Evolutionary conservation across 2,888 invertebrate genomes (phyloP), one percentile per base, ranked within the genome.

Genomic region (Cabera pusaria): DNA sequence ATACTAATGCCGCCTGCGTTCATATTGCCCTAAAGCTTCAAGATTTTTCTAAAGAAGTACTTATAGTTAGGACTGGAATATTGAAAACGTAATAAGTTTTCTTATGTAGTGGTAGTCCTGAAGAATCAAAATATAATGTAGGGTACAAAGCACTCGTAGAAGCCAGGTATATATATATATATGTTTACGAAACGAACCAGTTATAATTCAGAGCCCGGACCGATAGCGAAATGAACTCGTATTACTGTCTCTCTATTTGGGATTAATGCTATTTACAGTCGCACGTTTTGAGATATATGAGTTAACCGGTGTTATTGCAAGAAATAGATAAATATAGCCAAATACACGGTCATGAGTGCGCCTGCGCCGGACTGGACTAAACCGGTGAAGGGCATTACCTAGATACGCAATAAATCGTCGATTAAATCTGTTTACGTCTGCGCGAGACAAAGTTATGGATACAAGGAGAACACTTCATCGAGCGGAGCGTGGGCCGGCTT

Each of bases 331-430:
- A 34, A 38, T 7, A 23, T 32, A 23, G 10, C 19, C 39, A 7
- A 23, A 20, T 24, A 24, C 31, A 21, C 31, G 9, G 12, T 25
- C 16, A 17, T 22, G 32, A 33, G 32, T n/a, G 35, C 29, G 25
- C 37, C 19, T 24, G 32, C 27, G 38, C 8, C 37, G 11, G 34
- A 10, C 25, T 10, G 18, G 24, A 20, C 25, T 41, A 34, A 22
- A 24, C 45, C 45, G 54, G 66, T 57, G 64, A 68, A 67, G 63
- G 63, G 64, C 60, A 62, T 56, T 59, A 59, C 58, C 52, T 56
- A 65, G 62, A 63, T 61, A 55, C 56, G 59, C 61, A 59, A 62
- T 72, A 72, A 71, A 72, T 70, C 59, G 55, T 59, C 58, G 66
- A 70, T 71, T 67, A 67, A 57, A 72, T 72, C 67, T 59, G 61